Base-by-base conservation (phyloP, 2,888 invertebrate species). In the Melolontha melolontha region DNA sequence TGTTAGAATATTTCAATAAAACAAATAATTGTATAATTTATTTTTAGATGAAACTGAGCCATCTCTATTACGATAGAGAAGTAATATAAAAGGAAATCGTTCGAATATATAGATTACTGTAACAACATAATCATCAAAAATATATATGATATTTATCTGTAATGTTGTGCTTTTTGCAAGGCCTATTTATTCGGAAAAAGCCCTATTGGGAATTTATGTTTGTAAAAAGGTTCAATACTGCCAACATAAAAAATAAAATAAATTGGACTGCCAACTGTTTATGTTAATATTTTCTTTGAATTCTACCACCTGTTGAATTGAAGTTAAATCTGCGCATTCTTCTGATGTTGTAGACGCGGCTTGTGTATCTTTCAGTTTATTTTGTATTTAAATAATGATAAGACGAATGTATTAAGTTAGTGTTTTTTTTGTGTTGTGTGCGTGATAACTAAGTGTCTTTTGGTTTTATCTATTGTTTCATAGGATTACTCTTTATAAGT, bases 291-390 rank as follows among this genome's bases (percentile, higher is more conserved):
- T 39, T 39, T 34, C 55, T 57, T 29, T 34, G 49, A 39, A 34
- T 66, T 66, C 66, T 49, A 55, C 55, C 66, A 66, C 66, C 66
- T 66, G 66, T 66, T 66, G 57, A 29, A 66, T 66, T 66, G 57
- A 29, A 66, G 57, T 66, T 66, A 66, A 66, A 66, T 66, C 66
- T 29, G 66, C 57, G 54, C 50, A 39, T 50, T 47, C 54, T 17
- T 55, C 17, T 39, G 22, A 41, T 39, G 27, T 34, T 47, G 42
- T 16, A 34, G 44, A 40, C 50, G 47, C 49, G 55, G 42, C 29
- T 51, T 52, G 64, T 42, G 51, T 42, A 27, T 57, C 34, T 65
- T 52, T 14, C 40, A 17, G 34, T 27, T 40, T 49, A 57, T 29
- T 55, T 57, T 57, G 22, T 44, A 39, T 17, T 57, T 66, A 50